Conservation (phyloP, 2,888 invertebrate genomes). For the Cryptosula pallasiana region DNA sequence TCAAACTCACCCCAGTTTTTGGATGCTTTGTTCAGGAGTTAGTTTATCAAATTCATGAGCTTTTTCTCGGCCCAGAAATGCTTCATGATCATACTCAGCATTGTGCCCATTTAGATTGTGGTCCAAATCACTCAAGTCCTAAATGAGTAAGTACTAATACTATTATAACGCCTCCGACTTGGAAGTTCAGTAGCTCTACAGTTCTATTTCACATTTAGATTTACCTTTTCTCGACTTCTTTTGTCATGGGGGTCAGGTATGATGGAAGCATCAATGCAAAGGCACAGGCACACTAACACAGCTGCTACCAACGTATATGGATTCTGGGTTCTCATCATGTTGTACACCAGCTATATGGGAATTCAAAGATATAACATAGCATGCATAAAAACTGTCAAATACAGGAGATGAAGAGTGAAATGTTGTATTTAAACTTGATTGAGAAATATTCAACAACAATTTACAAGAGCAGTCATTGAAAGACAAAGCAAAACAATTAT, state of each 20-base stretch:
- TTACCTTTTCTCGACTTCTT: slow-evolving; percentile 2
- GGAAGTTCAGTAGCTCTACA: background rate
- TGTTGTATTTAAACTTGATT: no score
- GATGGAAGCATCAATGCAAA: background rate
- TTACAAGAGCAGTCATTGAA: no score
- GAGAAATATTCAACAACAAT: no score
- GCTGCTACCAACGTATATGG: background rate
- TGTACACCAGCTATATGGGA: no score
- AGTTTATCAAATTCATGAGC: slow-evolving; percentile 90
- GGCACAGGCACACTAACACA: background rate
- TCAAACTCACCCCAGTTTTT: slow-evolving; percentile 62
- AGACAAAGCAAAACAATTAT: no score
- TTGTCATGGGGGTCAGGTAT: background rate
- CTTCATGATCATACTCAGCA: slow-evolving; percentile 90
- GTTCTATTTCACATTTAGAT: background rate
- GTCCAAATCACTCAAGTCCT: slow-evolving; percentile 67
- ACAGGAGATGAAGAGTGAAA: no score
- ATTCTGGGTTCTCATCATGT: no score
- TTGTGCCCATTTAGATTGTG: slow-evolving; percentile 66
- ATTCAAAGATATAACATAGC: no score
- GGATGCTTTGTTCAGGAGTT: slow-evolving; percentile 87
- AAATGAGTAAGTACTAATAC: slow-evolving; percentile 27
- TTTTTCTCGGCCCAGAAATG: slow-evolving; percentile 85
- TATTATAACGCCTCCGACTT: background rate
- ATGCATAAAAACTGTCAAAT: no score